These are phyloP conservation scores for Andrena hattorfiana DNA, from an alignment of 2,888 invertebrate species.

Conservation along the genomic window DNA sequence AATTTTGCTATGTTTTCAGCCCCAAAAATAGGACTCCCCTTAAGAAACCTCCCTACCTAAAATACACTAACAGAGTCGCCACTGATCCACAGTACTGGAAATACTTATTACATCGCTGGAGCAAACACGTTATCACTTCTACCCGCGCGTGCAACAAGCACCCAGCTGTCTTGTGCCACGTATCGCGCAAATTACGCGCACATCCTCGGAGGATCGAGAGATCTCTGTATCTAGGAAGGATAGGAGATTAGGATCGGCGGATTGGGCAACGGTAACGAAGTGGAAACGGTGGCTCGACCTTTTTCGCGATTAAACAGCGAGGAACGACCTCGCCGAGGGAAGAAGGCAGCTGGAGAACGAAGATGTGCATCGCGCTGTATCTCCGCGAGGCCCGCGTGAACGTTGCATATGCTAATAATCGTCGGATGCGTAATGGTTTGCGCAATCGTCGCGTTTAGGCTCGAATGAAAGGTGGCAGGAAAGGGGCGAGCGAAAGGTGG, in stretches of 20 bases:
- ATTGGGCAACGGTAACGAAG: constrained; percentile 38
- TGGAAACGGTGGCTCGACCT: constrained; percentile 38
- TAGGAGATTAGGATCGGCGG: constrained; percentile 32
- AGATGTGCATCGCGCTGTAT: constrained; percentile 61
- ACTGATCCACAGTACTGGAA: too few species aligned
- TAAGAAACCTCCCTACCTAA: too few species aligned
- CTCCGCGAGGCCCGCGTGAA: constrained; percentile 25
- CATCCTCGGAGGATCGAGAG: constrained; percentile 8
- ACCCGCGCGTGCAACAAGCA: too few species aligned
- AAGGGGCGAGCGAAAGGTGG: constrained; percentile 29
- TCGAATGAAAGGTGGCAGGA: constrained; percentile 9
- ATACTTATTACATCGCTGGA: too few species aligned
- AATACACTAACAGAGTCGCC: too few species aligned
- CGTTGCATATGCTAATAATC: constrained; percentile 40
- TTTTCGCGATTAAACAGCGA: constrained; percentile 46
- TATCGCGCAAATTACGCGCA: constrained; percentile 12
- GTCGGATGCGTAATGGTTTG: constrained; percentile 46
- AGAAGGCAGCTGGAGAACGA: not conserved
- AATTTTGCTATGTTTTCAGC: too few species aligned
- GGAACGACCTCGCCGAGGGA: constrained; percentile 50
- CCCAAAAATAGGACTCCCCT: too few species aligned
- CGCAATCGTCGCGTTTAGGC: constrained; percentile 40
- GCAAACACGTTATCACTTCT: too few species aligned
- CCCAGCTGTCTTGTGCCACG: not conserved
- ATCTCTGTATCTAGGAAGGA: constrained; percentile 38